Percentiles rank a stretch among this genome's conserved stretches.
These are phyloP conservation scores for Indicator indicator DNA, from an alignment of 2,113 vertebrate species.

Conservation along the genomic window DNA sequence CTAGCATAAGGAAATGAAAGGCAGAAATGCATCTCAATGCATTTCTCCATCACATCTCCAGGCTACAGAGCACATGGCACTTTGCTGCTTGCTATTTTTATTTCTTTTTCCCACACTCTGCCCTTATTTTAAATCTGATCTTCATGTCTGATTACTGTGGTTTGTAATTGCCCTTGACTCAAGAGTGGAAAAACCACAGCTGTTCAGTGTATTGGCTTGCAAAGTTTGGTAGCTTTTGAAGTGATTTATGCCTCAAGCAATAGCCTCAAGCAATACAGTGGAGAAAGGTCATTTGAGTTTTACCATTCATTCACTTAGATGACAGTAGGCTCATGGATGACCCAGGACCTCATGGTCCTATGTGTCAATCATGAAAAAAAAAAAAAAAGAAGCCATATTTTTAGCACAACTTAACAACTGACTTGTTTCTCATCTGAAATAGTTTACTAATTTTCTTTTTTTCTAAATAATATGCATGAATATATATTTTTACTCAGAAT, in stretches of 20 bases:
- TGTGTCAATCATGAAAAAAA: neutral
- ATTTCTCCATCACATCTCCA: neutral
- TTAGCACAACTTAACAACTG: neutral
- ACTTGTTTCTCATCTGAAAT: neutral
- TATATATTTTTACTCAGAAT: neutral
- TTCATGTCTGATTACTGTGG: neutral
- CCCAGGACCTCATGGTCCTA: neutral
- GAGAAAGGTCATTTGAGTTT: neutral
- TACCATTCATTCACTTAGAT: neutral
- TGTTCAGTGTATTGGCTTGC: neutral
- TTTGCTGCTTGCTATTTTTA: neutral
- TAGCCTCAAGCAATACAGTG: neutral
- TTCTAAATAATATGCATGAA: neutral
- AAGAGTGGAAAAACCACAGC: neutral
- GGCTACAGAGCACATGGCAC: neutral
- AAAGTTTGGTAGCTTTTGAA: neutral
- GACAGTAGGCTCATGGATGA: neutral
- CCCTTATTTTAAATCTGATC: neutral
- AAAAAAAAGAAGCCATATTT: neutral
- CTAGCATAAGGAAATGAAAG: neutral
- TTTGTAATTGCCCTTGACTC: neutral
- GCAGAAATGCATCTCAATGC: neutral
- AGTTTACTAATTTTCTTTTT: neutral
- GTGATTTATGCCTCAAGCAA: neutral
- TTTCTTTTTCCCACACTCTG: neutral